Evolutionary conservation across 2,113 vertebrate genomes (phyloP).

Genomic region (Naja naja): DNA sequence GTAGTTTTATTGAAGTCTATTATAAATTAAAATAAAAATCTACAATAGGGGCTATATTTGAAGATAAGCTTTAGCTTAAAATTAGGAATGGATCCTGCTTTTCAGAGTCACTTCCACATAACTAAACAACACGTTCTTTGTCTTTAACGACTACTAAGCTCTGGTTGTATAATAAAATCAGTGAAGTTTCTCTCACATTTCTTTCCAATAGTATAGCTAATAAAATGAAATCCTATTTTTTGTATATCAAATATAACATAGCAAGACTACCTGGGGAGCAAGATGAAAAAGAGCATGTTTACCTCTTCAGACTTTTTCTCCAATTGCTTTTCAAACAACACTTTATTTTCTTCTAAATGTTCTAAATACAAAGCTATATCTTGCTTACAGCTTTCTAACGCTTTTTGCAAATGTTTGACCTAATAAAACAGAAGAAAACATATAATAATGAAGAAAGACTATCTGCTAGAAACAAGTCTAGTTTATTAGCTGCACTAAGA

Average conservation of each 20-base stretch:
- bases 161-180: background rate
- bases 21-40: background rate
- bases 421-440: slow-evolving; percentile 55
- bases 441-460: background rate
- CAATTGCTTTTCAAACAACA: slow-evolving; percentile 77
- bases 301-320: slow-evolving; percentile 82
- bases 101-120: background rate
- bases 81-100: background rate
- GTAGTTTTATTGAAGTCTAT: background rate
- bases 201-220: background rate
- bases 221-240: background rate
- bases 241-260: background rate
- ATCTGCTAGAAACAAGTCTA: background rate
- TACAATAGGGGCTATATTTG: background rate
- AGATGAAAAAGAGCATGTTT: slow-evolving; percentile 39
- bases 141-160: background rate
- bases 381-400: slow-evolving; percentile 78
- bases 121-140: background rate
- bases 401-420: slow-evolving; percentile 81
- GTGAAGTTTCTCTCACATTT: background rate
- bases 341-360: slow-evolving; percentile 78
- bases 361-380: slow-evolving; percentile 77
- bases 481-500: background rate
- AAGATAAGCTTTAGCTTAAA: background rate
- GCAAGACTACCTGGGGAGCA: background rate